These are phyloP conservation scores for Podarcis cretensis DNA, from an alignment of 2,113 vertebrate species.

Conservation along the genomic window DNA sequence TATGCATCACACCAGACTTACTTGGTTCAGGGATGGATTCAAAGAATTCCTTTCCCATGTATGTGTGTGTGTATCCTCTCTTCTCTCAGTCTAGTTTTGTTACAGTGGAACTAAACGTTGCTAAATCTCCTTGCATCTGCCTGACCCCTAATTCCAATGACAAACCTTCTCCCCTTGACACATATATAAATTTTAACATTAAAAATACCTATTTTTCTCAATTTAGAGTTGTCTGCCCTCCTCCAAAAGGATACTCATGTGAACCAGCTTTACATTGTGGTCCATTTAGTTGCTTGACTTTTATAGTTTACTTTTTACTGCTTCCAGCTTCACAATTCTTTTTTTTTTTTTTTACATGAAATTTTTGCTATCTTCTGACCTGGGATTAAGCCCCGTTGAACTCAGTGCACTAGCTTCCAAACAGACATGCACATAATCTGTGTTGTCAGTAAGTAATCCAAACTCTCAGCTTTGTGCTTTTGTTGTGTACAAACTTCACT, in stretches of 20 bases:
- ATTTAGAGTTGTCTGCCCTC: background rate
- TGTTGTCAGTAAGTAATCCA: rapidly evolving
- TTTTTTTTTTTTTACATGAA: too few species aligned
- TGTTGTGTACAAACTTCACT: background rate
- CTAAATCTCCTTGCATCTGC: background rate
- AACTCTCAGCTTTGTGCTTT: background rate
- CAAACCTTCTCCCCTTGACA: background rate
- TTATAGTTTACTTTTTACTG: background rate
- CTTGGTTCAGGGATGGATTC: too few species aligned
- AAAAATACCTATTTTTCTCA: background rate
- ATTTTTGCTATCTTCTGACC: background rate
- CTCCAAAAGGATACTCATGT: too few species aligned
- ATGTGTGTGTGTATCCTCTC: background rate
- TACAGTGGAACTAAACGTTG: background rate
- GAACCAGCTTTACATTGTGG: background rate
- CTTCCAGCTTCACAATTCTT: background rate
- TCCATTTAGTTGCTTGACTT: background rate
- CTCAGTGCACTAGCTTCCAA: background rate
- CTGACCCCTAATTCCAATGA: background rate
- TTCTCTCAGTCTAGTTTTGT: background rate
- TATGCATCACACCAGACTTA: background rate
- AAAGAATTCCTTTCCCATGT: too few species aligned
- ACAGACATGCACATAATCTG: background rate
- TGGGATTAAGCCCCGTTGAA: background rate
- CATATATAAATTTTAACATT: background rate